Base-by-base conservation (phyloP, 1,140 invertebrate species). In the Neuroterus valhalla region DNA sequence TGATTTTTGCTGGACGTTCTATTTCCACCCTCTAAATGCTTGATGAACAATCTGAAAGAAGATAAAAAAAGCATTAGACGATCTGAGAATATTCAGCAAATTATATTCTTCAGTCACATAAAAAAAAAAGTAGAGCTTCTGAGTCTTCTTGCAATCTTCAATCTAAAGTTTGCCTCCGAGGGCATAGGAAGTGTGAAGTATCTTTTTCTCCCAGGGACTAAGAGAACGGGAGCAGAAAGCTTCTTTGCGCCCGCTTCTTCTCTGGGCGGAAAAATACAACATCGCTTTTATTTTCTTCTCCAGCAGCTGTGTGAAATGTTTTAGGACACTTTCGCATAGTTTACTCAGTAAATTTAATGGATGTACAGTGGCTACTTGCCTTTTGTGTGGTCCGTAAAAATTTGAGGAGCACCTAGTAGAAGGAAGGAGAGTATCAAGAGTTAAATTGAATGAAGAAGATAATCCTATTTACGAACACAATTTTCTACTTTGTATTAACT, bases 401-500 rank as follows among this genome's bases (percentile, higher is more conserved):
- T 12, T 14, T 14, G 11, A 55, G 19, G 10, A 38, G 8, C 46
- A 17, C 21, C 6, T 21, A 12, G 55, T n/a, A 14, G 31, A 31
- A 3, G n/a, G n/a, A 23, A 6, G n/a, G 6, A 14, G 31, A 26
- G 52, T 38, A 62, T n/a, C 55, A 23, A 62, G 55, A 62, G n/a
- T 62, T 12, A 31, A 62, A 62, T 62, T 62, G 21, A 62, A 62
- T 31, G 6, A 62, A 55, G n/a, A 50, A 62, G 55, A 12, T 62
- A 62, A 62, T 62, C 55, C 23, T 12, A 62, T 62, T 31, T 31
- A 31, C 23, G 23, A 62, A 62, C 23, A 26, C 55, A 62, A 62
- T 62, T 62, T 62, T 62, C 55, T 62, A 31, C 55, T 62, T 62
- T 62, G 55, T 62, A 62, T 31, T 62, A 62, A 1, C 55, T 23